Evolutionary conservation across 1,140 invertebrate species (phyloP), one percentile per base, ranked within the genome.

Genomic region (Coptotermes formosanus): DNA sequence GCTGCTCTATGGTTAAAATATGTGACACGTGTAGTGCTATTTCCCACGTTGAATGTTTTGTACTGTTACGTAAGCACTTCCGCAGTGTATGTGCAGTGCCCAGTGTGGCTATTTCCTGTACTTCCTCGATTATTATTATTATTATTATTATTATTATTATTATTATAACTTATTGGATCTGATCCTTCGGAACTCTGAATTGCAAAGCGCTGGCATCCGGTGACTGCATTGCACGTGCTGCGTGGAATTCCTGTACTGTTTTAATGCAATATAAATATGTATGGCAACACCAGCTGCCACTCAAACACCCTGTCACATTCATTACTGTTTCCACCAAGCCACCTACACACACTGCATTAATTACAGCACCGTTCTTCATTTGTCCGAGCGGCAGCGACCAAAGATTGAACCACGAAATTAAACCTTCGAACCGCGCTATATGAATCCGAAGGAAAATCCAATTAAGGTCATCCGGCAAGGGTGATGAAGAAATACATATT

Each of bases 401-500:
- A 75, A 75, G 64, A 75, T 75, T 75, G 64, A 30, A n/a, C 64
- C 64, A 75, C 64, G 25, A 75, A 75, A 75, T 75, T 75, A 75
- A 75, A 75, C n/a, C 64, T 19, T 25, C 64, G n/a, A 16, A 75
- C 64, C 25, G 64, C 25, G n/a, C 64, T 30, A 16, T 75, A 75
- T 75, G 64, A 75, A 75, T 75, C n/a, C 64, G 9, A n/a, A 30
- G n/a, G n/a, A 30, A 75, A 75, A 75, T 75, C 64, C 64, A 75
- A 75, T 75, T 75, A 75, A 75, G 64, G 25, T 75, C 64, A 75
- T 75, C 25, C n/a, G 30, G n/a, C 11, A 30, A 75, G 64, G 64
- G 64, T 75, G 30, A 75, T 75, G n/a, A 75, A 30, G 64, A 75
- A 75, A 75, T 75, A 75, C 64, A 75, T 75, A 75, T 75, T 75